These are phyloP conservation scores for Nephila pilipes DNA, from an alignment of 1,140 invertebrate species.

Conservation along the genomic window DNA sequence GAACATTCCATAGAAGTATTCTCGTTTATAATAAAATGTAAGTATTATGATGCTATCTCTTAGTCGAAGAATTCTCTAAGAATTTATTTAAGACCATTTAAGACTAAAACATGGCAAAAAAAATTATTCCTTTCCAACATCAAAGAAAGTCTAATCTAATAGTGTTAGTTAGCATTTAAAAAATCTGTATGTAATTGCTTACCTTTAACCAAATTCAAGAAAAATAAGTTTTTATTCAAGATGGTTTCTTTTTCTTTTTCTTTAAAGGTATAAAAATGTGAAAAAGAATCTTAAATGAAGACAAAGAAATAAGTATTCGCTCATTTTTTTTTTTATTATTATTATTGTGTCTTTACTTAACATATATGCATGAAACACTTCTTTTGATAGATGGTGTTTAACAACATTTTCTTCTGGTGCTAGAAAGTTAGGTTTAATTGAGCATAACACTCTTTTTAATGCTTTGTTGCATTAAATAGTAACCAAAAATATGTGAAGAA, in stretches of 20 bases:
- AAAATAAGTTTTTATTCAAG: not conserved
- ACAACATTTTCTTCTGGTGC: not conserved
- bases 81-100: too few species aligned
- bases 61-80: too few species aligned
- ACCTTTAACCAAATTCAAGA: not conserved
- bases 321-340: not conserved
- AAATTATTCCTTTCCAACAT: too few species aligned
- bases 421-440: not conserved
- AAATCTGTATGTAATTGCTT: not conserved
- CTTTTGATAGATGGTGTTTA: not conserved
- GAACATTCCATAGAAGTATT: too few species aligned
- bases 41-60: too few species aligned
- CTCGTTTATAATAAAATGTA: too few species aligned
- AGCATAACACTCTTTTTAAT: not conserved
- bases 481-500: not conserved
- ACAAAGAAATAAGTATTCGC: not conserved
- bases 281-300: not conserved
- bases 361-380: not conserved
- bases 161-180: not conserved
- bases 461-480: not conserved
- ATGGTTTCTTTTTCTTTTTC: not conserved
- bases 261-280: not conserved
- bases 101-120: too few species aligned
- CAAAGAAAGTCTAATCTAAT: too few species aligned
- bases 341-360: not conserved